Conservation (phyloP, 2,797 vertebrate genomes). For the Typhlichthys eigenmanni region DNA sequence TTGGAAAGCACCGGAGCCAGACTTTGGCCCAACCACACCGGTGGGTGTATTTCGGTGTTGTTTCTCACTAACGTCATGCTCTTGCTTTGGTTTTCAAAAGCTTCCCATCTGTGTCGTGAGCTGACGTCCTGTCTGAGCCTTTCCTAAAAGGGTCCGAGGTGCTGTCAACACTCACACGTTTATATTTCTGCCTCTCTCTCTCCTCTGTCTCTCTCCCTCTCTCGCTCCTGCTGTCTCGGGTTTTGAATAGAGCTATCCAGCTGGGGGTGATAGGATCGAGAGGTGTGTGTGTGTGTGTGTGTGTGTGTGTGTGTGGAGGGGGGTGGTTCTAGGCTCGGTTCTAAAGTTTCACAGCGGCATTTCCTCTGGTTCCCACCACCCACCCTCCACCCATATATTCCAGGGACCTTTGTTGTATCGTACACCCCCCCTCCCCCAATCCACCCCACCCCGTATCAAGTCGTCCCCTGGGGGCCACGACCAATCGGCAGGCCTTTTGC, state of each 20-base stretch:
- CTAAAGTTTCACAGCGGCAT: slow-evolving; percentile 33
- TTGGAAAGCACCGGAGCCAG: slow-evolving; percentile 6
- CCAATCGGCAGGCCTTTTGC: slow-evolving; percentile 67
- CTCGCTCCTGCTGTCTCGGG: slow-evolving; percentile 29
- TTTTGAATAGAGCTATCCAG: slow-evolving; percentile 46
- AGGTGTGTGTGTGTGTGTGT: no score
- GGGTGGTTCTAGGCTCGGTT: slow-evolving; percentile 20
- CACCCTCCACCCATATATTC: not conserved
- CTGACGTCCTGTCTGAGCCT: slow-evolving; percentile 31
- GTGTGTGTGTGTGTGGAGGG: not conserved
- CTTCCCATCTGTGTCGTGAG: no score
- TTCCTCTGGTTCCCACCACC: slow-evolving; percentile 41
- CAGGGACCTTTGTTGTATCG: slow-evolving; percentile 41
- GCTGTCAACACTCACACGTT: slow-evolving; percentile 64
- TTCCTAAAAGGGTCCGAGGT: slow-evolving; percentile 45
- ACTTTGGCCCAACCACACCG: not conserved
- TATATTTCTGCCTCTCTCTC: slow-evolving; percentile 61
- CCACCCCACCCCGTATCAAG: slow-evolving; percentile 25
- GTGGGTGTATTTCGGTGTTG: no score
- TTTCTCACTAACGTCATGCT: no score
- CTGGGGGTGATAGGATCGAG: slow-evolving; percentile 30
- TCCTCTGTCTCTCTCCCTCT: slow-evolving; percentile 30
- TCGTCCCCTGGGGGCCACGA: slow-evolving; percentile 54
- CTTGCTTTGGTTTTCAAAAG: slow-evolving; percentile 1
- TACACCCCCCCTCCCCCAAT: slow-evolving; percentile 44